Base-by-base conservation (phyloP, 2,113 vertebrate species). In the Phaethornis superciliosus region DNA sequence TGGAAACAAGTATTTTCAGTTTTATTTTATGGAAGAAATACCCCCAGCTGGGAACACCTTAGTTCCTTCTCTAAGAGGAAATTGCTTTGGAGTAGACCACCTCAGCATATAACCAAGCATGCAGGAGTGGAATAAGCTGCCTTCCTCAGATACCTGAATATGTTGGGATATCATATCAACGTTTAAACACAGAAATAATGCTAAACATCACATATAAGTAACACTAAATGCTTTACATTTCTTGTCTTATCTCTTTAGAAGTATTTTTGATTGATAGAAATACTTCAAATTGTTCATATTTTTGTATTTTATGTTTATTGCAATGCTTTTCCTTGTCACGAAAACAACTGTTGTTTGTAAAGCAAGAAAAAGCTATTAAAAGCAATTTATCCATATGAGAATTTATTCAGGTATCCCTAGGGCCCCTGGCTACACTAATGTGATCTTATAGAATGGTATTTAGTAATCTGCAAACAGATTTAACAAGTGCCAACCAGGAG, bases 391-490 rank as follows among this genome's bases (percentile, higher is more conserved):
- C 44, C 62, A 52, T 54, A 37, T 5, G 37, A 94, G 37, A 62
- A 63, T 72, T 90, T 71, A 46, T 60, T 47, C 65, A 63, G 60
- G 89, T 84, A 67, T 81, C 72, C 17, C 2, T 49, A 35, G 67
- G 69, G 77, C 87, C 58, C 32, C 51, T 56, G 47, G 83, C 87
- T 86, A 69, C 44, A 59, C 10, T 10, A 88, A 37, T 68, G 49
- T 85, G 67, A 23, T 88, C 46, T 93, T 83, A 74, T 32, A 86
- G 64, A 90, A 74, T 17, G 83, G 42, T 51, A 83, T 90, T 90
- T 94, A 58, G 76, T 65, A 92, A 94, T 51, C 83, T 86, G 28
- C 42, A 90, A 83, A 93, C 49, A 63, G 46, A 88, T 85, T 83
- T 88, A 85, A 90, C 7, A 7, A 51, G 17, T 54, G 55, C 62